These are phyloP conservation scores for Tetramorium simillimum DNA, from an alignment of 1,140 invertebrate genomes.

Conservation along the genomic window DNA sequence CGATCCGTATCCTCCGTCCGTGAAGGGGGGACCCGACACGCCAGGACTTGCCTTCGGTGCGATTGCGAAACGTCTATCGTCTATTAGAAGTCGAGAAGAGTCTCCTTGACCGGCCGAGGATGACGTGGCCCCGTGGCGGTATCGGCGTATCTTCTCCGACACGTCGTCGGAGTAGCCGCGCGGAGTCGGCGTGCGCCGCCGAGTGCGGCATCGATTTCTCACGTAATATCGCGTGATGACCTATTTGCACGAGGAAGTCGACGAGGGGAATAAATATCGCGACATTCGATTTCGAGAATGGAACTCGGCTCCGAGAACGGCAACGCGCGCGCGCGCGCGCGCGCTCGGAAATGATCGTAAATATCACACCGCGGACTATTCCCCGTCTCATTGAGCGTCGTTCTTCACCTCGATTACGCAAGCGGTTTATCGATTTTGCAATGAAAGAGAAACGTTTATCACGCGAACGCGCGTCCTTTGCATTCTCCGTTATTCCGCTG, in stretches of 20 bases:
- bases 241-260: conserved; percentile 34
- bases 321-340: not conserved
- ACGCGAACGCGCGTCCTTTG: not conserved
- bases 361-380: not conserved
- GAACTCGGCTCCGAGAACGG: not conserved
- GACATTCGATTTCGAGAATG: conserved; percentile 34
- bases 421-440: conserved; percentile 21
- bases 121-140: conserved; percentile 37
- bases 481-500: not conserved
- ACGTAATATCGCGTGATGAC: conserved; percentile 55
- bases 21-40: not conserved
- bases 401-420: not conserved
- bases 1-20: not conserved
- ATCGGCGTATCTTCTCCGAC: conserved; percentile 27
- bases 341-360: not conserved
- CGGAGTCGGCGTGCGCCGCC: not conserved
- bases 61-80: conserved; percentile 7
- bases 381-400: not conserved
- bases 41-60: not conserved
- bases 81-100: not conserved
- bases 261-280: not conserved
- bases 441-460: conserved; percentile 7
- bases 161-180: not conserved
- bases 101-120: not conserved
- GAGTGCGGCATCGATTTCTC: conserved; percentile 48